These are phyloP conservation scores for Cynodonichthys magdalenae DNA, from an alignment of 2,797 vertebrate genomes.

Conservation along the genomic window DNA sequence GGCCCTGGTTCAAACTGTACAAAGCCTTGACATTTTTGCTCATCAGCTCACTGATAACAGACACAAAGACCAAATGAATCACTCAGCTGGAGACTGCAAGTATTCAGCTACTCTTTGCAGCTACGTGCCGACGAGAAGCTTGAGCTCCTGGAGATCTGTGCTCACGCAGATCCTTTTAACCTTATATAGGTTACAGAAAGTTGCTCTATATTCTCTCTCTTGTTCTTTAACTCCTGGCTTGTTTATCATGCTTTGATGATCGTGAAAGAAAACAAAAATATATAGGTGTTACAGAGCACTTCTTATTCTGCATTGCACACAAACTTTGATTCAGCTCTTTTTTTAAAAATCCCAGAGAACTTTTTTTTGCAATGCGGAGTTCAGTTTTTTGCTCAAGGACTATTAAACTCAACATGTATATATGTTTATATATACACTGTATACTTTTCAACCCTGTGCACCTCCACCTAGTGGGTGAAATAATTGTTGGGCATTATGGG, in stretches of 20 bases:
- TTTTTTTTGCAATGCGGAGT: too few relatives aligned
- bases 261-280: background rate
- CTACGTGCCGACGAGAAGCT: background rate
- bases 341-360: too few relatives aligned
- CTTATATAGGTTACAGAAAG: background rate
- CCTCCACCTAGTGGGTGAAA: too few relatives aligned
- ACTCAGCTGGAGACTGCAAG: slow-evolving; percentile 21
- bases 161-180: background rate
- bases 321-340: background rate
- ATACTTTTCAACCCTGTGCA: too few relatives aligned
- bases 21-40: slow-evolving; percentile 22
- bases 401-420: too few relatives aligned
- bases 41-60: slow-evolving; percentile 29
- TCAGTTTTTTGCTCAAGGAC: background rate
- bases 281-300: background rate
- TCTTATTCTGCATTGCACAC: background rate
- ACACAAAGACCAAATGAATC: slow-evolving; percentile 15
- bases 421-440: too few relatives aligned
- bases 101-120: slow-evolving; percentile 6
- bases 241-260: background rate
- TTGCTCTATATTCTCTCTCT: background rate
- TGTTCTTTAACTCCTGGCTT: background rate
- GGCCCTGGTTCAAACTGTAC: slow-evolving; percentile 27
- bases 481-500: too few relatives aligned
- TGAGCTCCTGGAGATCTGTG: background rate